A percentile compares a stretch with the other conserved stretches of the same genome.
These are phyloP conservation scores for Corbicula japonica DNA, from an alignment of 2,888 invertebrate genomes.

Conservation along the genomic window DNA sequence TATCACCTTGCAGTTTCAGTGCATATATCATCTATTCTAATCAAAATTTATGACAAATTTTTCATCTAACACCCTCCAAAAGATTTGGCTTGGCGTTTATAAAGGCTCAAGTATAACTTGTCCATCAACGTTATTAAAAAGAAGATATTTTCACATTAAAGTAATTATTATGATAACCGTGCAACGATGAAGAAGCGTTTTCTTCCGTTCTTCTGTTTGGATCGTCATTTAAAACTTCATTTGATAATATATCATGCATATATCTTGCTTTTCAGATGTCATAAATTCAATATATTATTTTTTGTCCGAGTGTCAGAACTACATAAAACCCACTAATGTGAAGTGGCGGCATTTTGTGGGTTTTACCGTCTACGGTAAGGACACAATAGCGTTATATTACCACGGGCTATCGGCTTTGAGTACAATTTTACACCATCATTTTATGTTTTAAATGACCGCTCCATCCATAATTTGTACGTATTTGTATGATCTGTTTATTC, in stretches of 20 bases:
- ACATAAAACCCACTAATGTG: slow-evolving; percentile 16
- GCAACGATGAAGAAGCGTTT: neutral
- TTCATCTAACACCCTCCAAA: no score
- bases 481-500: slow-evolving; percentile 25
- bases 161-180: slow-evolving; percentile 19
- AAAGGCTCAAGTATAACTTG: slow-evolving; percentile 37
- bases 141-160: slow-evolving; percentile 12
- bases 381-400: slow-evolving; percentile 16
- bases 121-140: slow-evolving; percentile 17
- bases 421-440: slow-evolving; percentile 33
- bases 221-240: slow-evolving; percentile 12
- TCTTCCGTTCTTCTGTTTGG: neutral
- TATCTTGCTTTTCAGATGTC: slow-evolving; percentile 22
- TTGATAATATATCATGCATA: slow-evolving; percentile 34
- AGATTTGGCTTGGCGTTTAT: no score
- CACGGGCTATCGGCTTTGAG: slow-evolving; percentile 5
- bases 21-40: slow-evolving; percentile 20
- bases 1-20: slow-evolving; percentile 38
- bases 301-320: slow-evolving; percentile 19
- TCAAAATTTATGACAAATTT: slow-evolving; percentile 26
- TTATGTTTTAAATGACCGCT: slow-evolving; percentile 47
- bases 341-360: slow-evolving; percentile 24
- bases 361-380: slow-evolving; percentile 1
- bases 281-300: slow-evolving; percentile 32
- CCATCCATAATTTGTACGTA: slow-evolving; percentile 30